Percentiles rank a stretch among this genome's conserved stretches.
Conservation (phyloP, 2,797 vertebrate genomes). For the Holocentrus rufus region DNA sequence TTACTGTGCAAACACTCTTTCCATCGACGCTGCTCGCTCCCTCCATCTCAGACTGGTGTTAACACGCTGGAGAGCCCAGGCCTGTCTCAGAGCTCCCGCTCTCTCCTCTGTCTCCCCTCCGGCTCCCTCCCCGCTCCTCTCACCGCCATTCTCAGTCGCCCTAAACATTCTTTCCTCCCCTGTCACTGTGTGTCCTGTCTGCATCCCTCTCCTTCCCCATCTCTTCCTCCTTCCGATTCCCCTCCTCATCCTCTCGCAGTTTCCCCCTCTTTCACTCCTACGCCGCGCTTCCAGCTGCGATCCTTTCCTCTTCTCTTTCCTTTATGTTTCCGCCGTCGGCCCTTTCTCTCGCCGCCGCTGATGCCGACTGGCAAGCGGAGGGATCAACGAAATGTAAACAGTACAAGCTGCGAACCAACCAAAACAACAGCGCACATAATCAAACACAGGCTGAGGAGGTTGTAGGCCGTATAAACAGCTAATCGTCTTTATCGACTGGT, state of each 20-base stretch:
- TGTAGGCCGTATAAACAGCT: constrained; percentile 13
- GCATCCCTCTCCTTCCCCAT: constrained; percentile 70
- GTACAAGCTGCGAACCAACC: constrained; percentile 18
- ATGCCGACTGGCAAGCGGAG: constrained; percentile 2
- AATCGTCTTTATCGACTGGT: constrained; percentile 18
- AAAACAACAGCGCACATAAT: constrained; percentile 21
- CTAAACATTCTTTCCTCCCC: constrained; percentile 87
- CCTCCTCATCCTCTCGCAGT: constrained; percentile 33
- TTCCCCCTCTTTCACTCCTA: constrained; percentile 45
- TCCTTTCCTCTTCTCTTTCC: constrained; percentile 20
- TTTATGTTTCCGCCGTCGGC: constrained; percentile 4
- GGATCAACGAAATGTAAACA: constrained; percentile 42
- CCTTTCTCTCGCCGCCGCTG: background rate
- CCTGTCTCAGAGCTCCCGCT: constrained; percentile 71
- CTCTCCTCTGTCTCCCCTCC: constrained; percentile 44
- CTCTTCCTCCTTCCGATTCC: constrained; percentile 59
- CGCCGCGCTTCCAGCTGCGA: constrained; percentile 28
- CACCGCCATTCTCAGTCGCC: constrained; percentile 77
- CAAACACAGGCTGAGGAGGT: constrained; percentile 4
- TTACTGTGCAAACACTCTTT: constrained; percentile 85
- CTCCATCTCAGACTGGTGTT: constrained; percentile 83
- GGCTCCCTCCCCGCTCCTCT: constrained; percentile 65
- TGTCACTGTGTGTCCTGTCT: constrained; percentile 84
- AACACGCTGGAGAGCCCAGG: constrained; percentile 73
- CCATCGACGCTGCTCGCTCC: constrained; percentile 75